phyloP scores from a whole-genome alignment of 2,888 invertebrate genomes.

The Napeogenes sylphis region DNA sequence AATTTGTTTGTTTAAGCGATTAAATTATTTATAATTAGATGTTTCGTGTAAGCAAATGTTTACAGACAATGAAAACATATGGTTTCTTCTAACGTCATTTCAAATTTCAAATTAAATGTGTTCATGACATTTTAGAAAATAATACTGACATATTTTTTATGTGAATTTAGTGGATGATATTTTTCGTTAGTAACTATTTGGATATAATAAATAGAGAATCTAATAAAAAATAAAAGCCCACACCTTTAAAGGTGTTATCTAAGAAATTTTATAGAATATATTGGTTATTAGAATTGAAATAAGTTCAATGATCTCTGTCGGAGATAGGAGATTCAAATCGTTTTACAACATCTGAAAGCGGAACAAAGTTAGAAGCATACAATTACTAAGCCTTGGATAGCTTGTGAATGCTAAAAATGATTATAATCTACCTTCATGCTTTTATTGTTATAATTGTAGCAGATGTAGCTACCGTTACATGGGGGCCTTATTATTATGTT shows the following conservation, averaged over 20 bases:
- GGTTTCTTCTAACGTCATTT: not conserved
- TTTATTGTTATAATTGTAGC: constrained; percentile 14
- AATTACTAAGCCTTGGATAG: constrained; percentile 1
- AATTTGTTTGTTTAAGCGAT: not conserved
- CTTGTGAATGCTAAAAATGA: constrained; percentile 8
- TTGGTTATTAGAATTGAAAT: not conserved
- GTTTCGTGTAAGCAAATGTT: not conserved
- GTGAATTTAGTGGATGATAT: no score
- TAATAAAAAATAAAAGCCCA: not conserved
- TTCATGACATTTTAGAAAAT: no score
- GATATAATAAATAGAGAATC: not conserved
- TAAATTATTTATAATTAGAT: not conserved
- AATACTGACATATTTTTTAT: no score
- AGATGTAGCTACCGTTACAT: constrained; percentile 22
- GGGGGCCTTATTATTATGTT: not conserved
- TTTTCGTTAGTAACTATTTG: no score
- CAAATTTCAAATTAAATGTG: not conserved
- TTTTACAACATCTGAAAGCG: constrained; percentile 11
- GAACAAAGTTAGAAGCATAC: constrained; percentile 3
- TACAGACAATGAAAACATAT: no score
- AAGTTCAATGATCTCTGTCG: not conserved
- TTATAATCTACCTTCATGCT: constrained; percentile 21
- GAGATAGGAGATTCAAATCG: constrained; percentile 6
- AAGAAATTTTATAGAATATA: not conserved
- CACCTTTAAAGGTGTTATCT: not conserved